phyloP scores from a whole-genome alignment of 2,888 invertebrate genomes.

The Drosophila suboccidentalis region DNA sequence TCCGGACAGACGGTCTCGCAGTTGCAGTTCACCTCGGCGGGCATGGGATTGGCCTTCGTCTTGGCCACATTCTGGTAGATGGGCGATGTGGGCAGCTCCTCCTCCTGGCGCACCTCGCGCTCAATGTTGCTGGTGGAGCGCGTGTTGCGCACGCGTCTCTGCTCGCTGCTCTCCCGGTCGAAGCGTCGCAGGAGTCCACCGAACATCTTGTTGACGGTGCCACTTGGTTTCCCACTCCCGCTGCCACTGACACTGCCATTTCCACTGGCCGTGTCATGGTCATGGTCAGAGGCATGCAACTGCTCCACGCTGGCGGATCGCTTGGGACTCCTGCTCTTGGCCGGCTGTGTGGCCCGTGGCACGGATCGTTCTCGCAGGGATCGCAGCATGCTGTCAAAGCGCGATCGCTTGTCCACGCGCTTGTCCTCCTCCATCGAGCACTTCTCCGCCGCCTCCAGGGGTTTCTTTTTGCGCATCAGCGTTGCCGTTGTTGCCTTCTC shows the following conservation, averaged over 20 bases:
- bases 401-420: constrained; percentile 84
- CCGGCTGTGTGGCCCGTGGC: constrained; percentile 87
- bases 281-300: constrained; percentile 84
- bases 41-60: constrained; percentile 27
- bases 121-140: constrained; percentile 85
- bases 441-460: constrained; percentile 48
- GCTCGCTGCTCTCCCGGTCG: constrained; percentile 87
- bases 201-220: constrained; percentile 90
- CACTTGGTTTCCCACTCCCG: constrained; percentile 86
- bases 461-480: constrained; percentile 86
- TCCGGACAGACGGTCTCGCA: constrained; percentile 71
- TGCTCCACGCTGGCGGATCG: constrained; percentile 91
- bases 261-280: constrained; percentile 39
- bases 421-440: constrained; percentile 52
- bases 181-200: constrained; percentile 92
- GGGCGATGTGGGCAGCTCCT: constrained; percentile 68
- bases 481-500: constrained; percentile 75
- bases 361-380: constrained; percentile 89
- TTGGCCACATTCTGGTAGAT: constrained; percentile 74
- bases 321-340: constrained; percentile 88
- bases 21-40: constrained; percentile 66
- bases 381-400: constrained; percentile 87
- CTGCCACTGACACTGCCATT: constrained; percentile 72
- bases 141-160: constrained; percentile 81
- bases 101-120: constrained; percentile 76